Percentiles rank a stretch among this genome's conserved stretches.
Evolutionary conservation across 2,888 invertebrate genomes (phyloP).

Genomic region (Xylocampa areola): DNA sequence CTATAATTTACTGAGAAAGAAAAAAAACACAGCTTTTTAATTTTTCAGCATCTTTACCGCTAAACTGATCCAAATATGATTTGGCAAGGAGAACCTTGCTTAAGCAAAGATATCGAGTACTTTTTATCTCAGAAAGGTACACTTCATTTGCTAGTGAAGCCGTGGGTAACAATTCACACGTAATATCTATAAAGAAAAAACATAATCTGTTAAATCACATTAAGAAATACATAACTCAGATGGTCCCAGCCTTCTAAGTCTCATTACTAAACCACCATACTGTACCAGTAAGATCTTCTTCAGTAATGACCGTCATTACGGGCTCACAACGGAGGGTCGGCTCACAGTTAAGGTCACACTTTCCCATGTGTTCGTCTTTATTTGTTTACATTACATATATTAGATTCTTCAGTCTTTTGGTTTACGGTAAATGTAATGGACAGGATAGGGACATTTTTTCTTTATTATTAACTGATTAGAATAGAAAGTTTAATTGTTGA

Average conservation of each 20-base stretch:
- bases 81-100: no score
- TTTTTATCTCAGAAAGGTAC: no score
- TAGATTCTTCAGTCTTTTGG: constrained; percentile 16
- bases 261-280: constrained; percentile 5
- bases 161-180: no score
- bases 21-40: no score
- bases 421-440: constrained; percentile 23
- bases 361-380: constrained; percentile 58
- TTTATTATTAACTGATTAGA: background rate
- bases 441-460: background rate
- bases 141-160: no score
- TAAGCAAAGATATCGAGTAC: no score
- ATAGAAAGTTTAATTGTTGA: background rate
- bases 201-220: no score
- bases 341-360: constrained; percentile 62
- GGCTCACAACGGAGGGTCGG: constrained; percentile 40
- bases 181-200: no score
- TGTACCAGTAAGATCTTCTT: constrained; percentile 35
- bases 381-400: constrained; percentile 25
- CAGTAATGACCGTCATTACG: constrained; percentile 59
- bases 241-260: constrained; percentile 11
- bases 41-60: no score
- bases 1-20: no score
- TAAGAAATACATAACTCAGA: no score
- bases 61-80: no score